Evolutionary conservation across 2,888 invertebrate genomes (phyloP), one percentile per base, ranked within the genome.

Genomic region (Rhyacophila evoluta): DNA sequence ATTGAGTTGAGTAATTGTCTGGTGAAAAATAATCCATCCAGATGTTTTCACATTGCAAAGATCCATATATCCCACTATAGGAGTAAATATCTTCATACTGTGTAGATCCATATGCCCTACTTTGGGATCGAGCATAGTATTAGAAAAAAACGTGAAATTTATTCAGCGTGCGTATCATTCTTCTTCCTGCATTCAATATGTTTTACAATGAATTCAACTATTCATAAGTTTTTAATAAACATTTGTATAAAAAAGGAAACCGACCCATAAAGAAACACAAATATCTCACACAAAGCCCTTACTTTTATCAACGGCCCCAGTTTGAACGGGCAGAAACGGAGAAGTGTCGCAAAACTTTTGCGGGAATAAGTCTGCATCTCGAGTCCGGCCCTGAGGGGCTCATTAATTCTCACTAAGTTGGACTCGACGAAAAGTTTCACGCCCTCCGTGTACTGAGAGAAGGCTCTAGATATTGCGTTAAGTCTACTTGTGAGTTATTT

Each of bases 281-380:
- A 15, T 41, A 3, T 55, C 55, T 6, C 12, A 1, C 1, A 25
- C 15, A 55, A 8, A 25, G 3, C 6, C 3, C 55, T 3, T 8
- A 55, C 55, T 55, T 55, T 55, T 55, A 55, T 55, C 55, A 25
- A 55, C 19, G 55, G 55, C 55, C 55, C 19, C 55, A 19, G 55
- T 19, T 55, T 19, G 15, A 19, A 25, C 55, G 8, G 8, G 19
- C 55, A 55, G 55, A 1, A 25, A 15, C 55, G 25, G 8, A 6
- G 55, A 55, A 55, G 55, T 55, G 55, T 55, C 55, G 25, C 55
- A 8, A 19, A 55, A 55, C 55, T 55, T 55, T 55, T 55, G 55
- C 25, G 55, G 55, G 55, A 55, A 55, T 55, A 55, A 55, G 55
- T 55, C 55, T 55, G 55, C 55, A 55, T 55, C 55, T 55, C 55